Conservation (phyloP, 2,888 invertebrate species). For the Gastrophysa polygoni region DNA sequence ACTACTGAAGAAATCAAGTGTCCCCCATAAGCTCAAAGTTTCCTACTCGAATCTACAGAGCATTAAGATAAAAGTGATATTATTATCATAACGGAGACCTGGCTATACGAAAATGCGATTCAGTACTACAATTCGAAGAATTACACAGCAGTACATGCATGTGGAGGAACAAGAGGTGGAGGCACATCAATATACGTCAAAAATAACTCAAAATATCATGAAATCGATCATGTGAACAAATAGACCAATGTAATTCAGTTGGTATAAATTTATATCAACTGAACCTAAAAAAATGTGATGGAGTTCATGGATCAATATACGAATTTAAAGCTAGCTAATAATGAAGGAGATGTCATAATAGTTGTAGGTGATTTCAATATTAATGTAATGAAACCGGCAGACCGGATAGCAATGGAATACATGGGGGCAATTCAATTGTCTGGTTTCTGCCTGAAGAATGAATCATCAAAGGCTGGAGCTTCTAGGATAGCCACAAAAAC, state of each 20-base stretch:
- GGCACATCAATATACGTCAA: slow-evolving; percentile 9
- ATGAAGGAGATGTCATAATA: slow-evolving; percentile 3
- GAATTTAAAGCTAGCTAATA: slow-evolving; percentile 3
- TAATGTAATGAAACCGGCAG: background rate
- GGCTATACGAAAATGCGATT: slow-evolving; percentile 7
- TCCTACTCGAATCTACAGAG: slow-evolving; percentile 11
- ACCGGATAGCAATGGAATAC: slow-evolving; percentile 1
- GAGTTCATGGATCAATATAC: slow-evolving; percentile 5
- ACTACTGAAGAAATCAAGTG: slow-evolving; percentile 1
- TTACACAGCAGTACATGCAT: slow-evolving; percentile 9
- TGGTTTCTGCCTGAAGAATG: slow-evolving; percentile 7
- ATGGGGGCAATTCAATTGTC: slow-evolving; percentile 5
- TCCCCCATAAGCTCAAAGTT: slow-evolving; percentile 1
- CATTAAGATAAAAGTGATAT: slow-evolving; percentile 9
- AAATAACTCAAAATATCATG: slow-evolving; percentile 5
- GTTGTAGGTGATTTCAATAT: slow-evolving; percentile 4
- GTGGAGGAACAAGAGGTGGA: slow-evolving; percentile 8
- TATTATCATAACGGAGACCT: slow-evolving; percentile 1
- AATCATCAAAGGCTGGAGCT: background rate
- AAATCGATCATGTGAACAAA: slow-evolving; percentile 7
- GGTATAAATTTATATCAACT: slow-evolving; percentile 12
- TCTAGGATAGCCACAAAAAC: background rate
- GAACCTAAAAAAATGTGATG: background rate
- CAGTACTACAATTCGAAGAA: slow-evolving; percentile 11
- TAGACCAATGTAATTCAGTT: slow-evolving; percentile 6